These are phyloP conservation scores for Nomia melanderi DNA, from an alignment of 1,140 invertebrate species.

Conservation along the genomic window DNA sequence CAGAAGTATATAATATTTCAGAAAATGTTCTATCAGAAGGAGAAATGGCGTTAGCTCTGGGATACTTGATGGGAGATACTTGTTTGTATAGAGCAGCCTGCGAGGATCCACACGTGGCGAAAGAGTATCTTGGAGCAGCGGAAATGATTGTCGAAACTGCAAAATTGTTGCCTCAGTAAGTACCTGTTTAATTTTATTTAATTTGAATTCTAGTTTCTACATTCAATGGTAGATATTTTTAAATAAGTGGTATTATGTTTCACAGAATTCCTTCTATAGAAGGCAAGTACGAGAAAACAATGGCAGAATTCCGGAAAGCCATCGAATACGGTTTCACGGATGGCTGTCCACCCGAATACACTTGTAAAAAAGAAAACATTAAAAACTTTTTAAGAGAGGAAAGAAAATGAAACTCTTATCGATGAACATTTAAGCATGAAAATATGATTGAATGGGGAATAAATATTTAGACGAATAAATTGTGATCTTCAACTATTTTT, in stretches of 20 bases:
- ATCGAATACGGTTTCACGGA: constrained; percentile 74
- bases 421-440: not conserved
- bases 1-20: not conserved
- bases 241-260: constrained; percentile 26
- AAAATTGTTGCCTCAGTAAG: constrained; percentile 86
- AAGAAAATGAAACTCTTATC: constrained; percentile 6
- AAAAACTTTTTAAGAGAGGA: constrained; percentile 71
- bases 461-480: not conserved
- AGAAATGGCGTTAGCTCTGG: constrained; percentile 85
- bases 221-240: not conserved
- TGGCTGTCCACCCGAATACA: constrained; percentile 76
- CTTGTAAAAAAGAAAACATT: constrained; percentile 78
- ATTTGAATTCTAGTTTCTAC: too few species aligned
- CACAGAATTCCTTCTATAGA: constrained; percentile 61
- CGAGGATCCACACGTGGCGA: constrained; percentile 86
- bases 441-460: too few species aligned
- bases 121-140: constrained; percentile 87
- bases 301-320: constrained; percentile 75
- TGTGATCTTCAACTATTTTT: not conserved
- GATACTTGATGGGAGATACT: constrained; percentile 87
- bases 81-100: constrained; percentile 90
- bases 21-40: constrained; percentile 83
- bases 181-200: constrained; percentile 4
- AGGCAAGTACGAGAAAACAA: constrained; percentile 74
- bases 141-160: constrained; percentile 87